These are phyloP conservation scores for Caenorhabditis japonica DNA, from an alignment of 2,888 invertebrate genomes.

Conservation along the genomic window DNA sequence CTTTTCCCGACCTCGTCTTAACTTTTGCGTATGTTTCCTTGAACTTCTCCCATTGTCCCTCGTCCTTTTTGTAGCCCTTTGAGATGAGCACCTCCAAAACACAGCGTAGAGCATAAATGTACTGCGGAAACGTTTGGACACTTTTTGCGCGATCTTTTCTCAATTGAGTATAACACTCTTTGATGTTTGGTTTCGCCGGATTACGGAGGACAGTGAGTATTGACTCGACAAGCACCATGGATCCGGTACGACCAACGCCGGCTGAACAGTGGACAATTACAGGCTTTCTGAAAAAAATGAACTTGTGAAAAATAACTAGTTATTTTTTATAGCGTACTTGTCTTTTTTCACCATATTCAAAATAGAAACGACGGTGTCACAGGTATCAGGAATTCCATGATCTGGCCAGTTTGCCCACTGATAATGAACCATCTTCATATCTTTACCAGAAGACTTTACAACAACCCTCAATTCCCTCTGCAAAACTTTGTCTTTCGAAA, in stretches of 20 bases:
- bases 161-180: slow-evolving; percentile 14
- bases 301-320: background rate
- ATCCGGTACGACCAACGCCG: slow-evolving; percentile 44
- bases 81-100: slow-evolving; percentile 27
- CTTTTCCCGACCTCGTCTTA: slow-evolving; percentile 10
- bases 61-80: slow-evolving; percentile 21
- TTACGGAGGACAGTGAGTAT: slow-evolving; percentile 24
- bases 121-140: slow-evolving; percentile 36
- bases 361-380: slow-evolving; percentile 15
- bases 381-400: slow-evolving; percentile 39
- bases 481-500: slow-evolving; percentile 8
- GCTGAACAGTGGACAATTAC: slow-evolving; percentile 42
- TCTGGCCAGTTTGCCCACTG: slow-evolving; percentile 42
- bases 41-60: slow-evolving; percentile 26
- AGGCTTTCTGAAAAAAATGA: slow-evolving; percentile 26
- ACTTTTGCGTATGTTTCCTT: slow-evolving; percentile 23
- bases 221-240: slow-evolving; percentile 36
- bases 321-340: slow-evolving; percentile 3
- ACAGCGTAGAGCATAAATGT: slow-evolving; percentile 37
- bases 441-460: slow-evolving; percentile 18
- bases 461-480: slow-evolving; percentile 11
- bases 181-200: slow-evolving; percentile 15
- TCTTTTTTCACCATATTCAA: slow-evolving; percentile 14
- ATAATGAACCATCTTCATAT: slow-evolving; percentile 16
- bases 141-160: slow-evolving; percentile 32